These are phyloP conservation scores for Patella pellucida DNA, from an alignment of 2,888 invertebrate species.

Conservation along the genomic window DNA sequence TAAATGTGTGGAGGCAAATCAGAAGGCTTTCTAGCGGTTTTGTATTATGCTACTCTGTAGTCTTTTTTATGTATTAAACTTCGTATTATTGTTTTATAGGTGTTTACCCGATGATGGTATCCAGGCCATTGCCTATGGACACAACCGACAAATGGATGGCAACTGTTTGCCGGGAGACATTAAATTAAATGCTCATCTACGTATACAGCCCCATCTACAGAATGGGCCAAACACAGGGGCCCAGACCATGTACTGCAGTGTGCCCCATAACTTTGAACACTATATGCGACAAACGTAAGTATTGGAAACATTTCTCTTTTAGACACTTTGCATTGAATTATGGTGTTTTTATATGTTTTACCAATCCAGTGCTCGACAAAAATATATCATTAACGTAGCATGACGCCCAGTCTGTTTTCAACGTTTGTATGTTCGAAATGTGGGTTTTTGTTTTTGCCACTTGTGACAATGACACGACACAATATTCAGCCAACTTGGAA, in stretches of 20 bases:
- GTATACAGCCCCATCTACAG: slow-evolving; percentile 17
- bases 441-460: too few species aligned
- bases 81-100: slow-evolving; percentile 35
- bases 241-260: slow-evolving; percentile 40
- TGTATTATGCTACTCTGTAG: neutral
- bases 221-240: slow-evolving; percentile 28
- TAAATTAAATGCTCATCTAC: slow-evolving; percentile 22
- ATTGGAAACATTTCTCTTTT: neutral
- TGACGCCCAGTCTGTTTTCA: too few species aligned
- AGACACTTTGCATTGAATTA: too few species aligned
- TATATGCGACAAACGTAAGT: slow-evolving; percentile 1
- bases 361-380: too few species aligned
- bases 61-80: neutral
- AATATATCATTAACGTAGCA: too few species aligned
- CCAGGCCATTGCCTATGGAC: slow-evolving; percentile 47
- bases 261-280: slow-evolving; percentile 30
- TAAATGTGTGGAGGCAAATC: too few species aligned
- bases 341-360: too few species aligned
- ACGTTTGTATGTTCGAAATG: too few species aligned
- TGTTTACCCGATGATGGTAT: slow-evolving; percentile 55
- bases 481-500: too few species aligned
- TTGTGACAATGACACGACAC: too few species aligned
- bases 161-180: slow-evolving; percentile 32
- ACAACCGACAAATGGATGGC: slow-evolving; percentile 22
- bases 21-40: neutral